Evolutionary conservation across 1,140 invertebrate species (phyloP).

Genomic region (Formica exsecta): DNA sequence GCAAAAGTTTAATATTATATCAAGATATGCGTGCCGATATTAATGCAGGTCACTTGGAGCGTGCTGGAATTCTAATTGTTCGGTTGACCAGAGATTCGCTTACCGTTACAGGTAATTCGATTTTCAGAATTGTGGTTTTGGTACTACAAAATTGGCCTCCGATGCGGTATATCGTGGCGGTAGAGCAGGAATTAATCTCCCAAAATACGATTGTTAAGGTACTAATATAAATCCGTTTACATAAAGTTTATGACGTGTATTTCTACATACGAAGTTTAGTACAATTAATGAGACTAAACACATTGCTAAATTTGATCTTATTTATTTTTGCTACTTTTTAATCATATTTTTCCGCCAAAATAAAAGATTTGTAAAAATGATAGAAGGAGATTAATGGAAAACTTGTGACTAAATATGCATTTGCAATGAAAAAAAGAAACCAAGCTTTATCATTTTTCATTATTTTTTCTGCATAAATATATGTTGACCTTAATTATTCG

Average conservation of each 20-base stretch:
- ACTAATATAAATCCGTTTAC: neutral
- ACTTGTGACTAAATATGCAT: neutral
- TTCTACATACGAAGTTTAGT: no score
- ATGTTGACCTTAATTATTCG: slow-evolving; percentile 1
- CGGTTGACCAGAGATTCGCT: slow-evolving; percentile 18
- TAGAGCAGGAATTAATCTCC: slow-evolving; percentile 86
- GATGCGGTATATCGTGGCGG: slow-evolving; percentile 86
- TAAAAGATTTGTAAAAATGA: neutral
- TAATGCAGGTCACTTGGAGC: neutral
- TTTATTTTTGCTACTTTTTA: neutral
- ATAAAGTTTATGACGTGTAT: neutral
- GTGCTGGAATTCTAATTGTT: slow-evolving; percentile 27
- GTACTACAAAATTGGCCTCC: slow-evolving; percentile 81
- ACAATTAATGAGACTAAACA: neutral
- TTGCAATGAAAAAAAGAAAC: neutral
- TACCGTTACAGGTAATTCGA: slow-evolving; percentile 40
- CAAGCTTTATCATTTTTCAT: neutral
- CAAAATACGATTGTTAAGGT: slow-evolving; percentile 87
- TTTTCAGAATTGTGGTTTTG: slow-evolving; percentile 70
- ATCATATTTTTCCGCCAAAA: neutral
- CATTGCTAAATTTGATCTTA: neutral
- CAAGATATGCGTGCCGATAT: neutral
- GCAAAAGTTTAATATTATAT: slow-evolving; percentile 5
- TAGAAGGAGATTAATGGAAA: neutral
- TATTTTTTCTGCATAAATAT: neutral